Evolutionary conservation across 1,140 invertebrate species (phyloP).

Genomic region (Rhagoletis pomonella): DNA sequence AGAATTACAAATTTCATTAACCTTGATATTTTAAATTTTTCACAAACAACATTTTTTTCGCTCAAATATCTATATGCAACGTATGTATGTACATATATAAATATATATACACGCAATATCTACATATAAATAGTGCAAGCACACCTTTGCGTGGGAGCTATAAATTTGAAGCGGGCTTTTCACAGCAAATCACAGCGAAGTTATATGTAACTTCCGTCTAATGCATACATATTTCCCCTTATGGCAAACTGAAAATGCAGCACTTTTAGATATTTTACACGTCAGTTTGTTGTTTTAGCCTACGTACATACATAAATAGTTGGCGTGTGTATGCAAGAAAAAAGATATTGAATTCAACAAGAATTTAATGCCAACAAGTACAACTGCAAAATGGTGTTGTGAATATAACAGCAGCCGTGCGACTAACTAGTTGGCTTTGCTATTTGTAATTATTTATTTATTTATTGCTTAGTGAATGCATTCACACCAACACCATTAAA

Average conservation of each 20-base stretch:
- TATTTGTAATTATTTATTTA: slow-evolving; percentile 26
- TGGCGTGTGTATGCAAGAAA: background rate
- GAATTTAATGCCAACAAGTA: background rate
- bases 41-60: background rate
- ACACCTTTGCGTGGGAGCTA: slow-evolving; percentile 43
- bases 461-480: slow-evolving; percentile 24
- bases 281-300: background rate
- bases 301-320: background rate
- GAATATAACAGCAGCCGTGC: background rate
- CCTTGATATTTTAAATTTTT: no score
- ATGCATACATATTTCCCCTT: background rate
- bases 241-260: background rate
- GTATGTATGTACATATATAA: background rate
- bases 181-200: background rate
- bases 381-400: background rate
- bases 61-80: background rate
- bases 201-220: slow-evolving; percentile 30
- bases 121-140: background rate
- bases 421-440: background rate
- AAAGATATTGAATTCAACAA: background rate
- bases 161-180: background rate
- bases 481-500: slow-evolving; percentile 2
- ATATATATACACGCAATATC: background rate
- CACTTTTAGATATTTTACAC: background rate
- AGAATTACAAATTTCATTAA: no score